Percentiles rank a stretch among this genome's conserved stretches.
These are phyloP conservation scores for Thysanoteuthis rhombus DNA, from an alignment of 2,888 invertebrate genomes.

Conservation along the genomic window DNA sequence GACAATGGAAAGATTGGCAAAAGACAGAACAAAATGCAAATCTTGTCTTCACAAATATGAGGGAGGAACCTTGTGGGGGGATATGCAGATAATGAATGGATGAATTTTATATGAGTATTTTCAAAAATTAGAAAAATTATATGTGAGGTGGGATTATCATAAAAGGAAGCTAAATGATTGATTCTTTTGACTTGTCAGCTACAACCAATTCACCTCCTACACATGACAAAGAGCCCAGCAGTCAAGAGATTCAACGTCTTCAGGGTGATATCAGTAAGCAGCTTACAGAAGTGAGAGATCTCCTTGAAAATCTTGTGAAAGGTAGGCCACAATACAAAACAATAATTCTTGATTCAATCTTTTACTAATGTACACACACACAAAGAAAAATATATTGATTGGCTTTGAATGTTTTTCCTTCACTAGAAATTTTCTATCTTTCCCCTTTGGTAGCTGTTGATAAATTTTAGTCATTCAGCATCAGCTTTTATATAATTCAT, in stretches of 20 bases:
- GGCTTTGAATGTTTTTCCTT: too few species aligned
- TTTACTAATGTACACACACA: background rate
- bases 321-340: background rate
- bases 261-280: background rate
- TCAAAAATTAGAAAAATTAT: too few species aligned
- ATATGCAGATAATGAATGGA: too few species aligned
- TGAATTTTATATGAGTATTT: too few species aligned
- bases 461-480: too few species aligned
- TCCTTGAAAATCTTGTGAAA: background rate
- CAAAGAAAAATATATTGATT: background rate
- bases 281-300: background rate
- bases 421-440: too few species aligned
- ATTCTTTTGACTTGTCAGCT: background rate
- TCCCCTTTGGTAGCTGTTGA: too few species aligned
- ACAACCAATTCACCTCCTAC: slow-evolving; percentile 12
- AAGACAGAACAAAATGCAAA: too few species aligned
- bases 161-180: background rate
- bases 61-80: too few species aligned
- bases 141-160: background rate
- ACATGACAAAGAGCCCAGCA: background rate
- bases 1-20: too few species aligned
- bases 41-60: too few species aligned
- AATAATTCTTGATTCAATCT: background rate
- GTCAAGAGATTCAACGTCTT: background rate
- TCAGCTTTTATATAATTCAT: too few species aligned